Evolutionary conservation across 2,888 invertebrate genomes (phyloP), one percentile per base, ranked within the genome.

Genomic region (Dicycla oo): DNA sequence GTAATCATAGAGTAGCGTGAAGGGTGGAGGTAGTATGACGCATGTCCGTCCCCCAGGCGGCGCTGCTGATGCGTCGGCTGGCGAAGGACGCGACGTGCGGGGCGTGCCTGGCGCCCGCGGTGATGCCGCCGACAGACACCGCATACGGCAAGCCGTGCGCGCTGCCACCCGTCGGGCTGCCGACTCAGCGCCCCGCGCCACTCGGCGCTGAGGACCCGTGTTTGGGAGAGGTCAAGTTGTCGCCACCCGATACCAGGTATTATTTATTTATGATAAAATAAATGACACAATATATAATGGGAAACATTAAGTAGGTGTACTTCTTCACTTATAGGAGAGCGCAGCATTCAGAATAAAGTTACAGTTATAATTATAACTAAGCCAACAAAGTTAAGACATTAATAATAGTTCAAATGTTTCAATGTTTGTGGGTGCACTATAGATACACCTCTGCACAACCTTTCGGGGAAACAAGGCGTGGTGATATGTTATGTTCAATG

Each of bases 21-120:
- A 11, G 54, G 20, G 2, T 56, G 30, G 20, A 34, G 6, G n/a
- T 65, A 40, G 6, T n/a, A 30, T 18, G 15, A 40, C 7, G 11
- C 3, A 5, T 6, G 23, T 10, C 6, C 6, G 2, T 1, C 18
- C 10, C 30, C 8, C 63, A 80, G 80, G 93, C 94, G 76, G 95
- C 95, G 18, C 38, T 94, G 13, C 58, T 94, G 63, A 91, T 88
- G 20, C 93, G 95, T 0, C 54, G 84, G 78, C 72, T 95, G 72
- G 84, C 90, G 0, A 73, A 58, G 8, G 90, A 82, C 60, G 92
- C 89, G 2, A n/a, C 68, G 47, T 94, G 95, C 84, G 94, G 86
- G 18, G 73, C 90, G 58, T 94, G 94, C 85, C 67, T 82, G 70
- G 71, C 72, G 57, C 86, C 89, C 1, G 93, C 94, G 18, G 81